Evolutionary conservation across 2,888 invertebrate species (phyloP).

Genomic region (Biston betularia): DNA sequence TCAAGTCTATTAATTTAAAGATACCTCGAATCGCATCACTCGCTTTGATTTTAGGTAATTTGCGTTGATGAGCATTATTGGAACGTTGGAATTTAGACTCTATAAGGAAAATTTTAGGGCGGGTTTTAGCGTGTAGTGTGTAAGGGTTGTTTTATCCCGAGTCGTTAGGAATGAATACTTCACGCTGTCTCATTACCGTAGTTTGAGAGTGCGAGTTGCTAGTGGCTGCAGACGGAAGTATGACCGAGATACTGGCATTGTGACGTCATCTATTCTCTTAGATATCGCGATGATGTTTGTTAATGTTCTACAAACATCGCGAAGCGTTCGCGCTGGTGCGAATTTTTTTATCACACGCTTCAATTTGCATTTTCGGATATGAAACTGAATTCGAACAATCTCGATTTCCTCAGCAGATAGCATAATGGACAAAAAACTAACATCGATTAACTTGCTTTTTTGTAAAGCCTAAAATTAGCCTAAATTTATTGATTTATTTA

Average conservation of each 20-base stretch:
- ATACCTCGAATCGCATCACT: slow-evolving; percentile 41
- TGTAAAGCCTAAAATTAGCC: too few species aligned
- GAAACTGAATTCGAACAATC: too few species aligned
- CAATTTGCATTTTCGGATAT: too few species aligned
- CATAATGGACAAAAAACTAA: too few species aligned
- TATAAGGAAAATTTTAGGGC: slow-evolving; percentile 35
- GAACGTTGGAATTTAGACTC: slow-evolving; percentile 28
- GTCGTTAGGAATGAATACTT: slow-evolving; percentile 56
- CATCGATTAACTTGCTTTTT: too few species aligned
- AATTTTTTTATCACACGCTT: too few species aligned
- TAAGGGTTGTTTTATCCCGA: slow-evolving; percentile 49
- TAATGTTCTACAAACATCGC: too few species aligned
- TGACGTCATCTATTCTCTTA: slow-evolving; percentile 45
- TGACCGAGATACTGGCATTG: slow-evolving; percentile 54
- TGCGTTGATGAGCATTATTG: slow-evolving; percentile 32
- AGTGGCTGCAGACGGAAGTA: slow-evolving; percentile 46
- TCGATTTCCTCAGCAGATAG: too few species aligned
- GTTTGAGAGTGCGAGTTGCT: slow-evolving; percentile 53
- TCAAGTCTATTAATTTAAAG: slow-evolving; percentile 49
- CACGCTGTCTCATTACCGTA: slow-evolving; percentile 61
- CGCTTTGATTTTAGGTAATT: slow-evolving; percentile 53
- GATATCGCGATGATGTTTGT: slow-evolving; percentile 22
- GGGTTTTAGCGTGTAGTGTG: slow-evolving; percentile 38
- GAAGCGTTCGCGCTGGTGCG: too few species aligned
- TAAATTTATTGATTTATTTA: too few species aligned